Base-by-base conservation (phyloP, 2,113 vertebrate genomes). In the Sylvietta virens region DNA sequence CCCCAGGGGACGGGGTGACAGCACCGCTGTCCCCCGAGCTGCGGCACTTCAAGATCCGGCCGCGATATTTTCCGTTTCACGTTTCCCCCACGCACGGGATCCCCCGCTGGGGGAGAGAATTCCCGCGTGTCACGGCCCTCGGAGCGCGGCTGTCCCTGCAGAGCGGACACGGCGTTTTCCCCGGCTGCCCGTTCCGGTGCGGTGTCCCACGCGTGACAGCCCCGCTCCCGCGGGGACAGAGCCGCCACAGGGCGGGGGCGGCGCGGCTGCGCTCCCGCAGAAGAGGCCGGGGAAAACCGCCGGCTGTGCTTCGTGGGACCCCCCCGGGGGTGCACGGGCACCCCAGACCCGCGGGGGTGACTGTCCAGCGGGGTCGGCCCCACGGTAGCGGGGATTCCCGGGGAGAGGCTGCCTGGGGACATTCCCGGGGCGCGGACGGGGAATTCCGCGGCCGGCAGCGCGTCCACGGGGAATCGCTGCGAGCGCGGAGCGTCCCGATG, bases 401-500 rank as follows among this genome's bases (percentile, higher is more conserved):
- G 17, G 17, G 5, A 4, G 16, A 20, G 9, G 42, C 58, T 1
- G 19, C 10, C 3, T 10, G 35, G 84, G 81, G 53, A 51, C 42
- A 35, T 53, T 48, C 57, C 88, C 72, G 3, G 14, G 23, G n/a
- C 11, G 50, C 56, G 18, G 23, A 17, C 9, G 73, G 73, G 85
- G 39, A 74, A 42, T 10, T 37, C 89, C 67, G 2, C 7, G 18
- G 45, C 23, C n/a, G n/a, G n/a, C n/a, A n/a, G n/a, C n/a, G n/a
- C n/a, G n/a, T n/a, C n/a, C n/a, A n/a, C n/a, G n/a, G n/a, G n/a
- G n/a, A n/a, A n/a, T n/a, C n/a, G n/a, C n/a, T n/a, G 40, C 23
- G 45, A 3, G 3, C 0, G 45, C 26, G 8, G 9, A 26, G 11
- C 44, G 20, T 3, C 20, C n/a, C 81, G 33, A 3, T 3, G 2